Base-by-base conservation (phyloP, 2,888 invertebrate genomes). In the Cinara cedri region DNA sequence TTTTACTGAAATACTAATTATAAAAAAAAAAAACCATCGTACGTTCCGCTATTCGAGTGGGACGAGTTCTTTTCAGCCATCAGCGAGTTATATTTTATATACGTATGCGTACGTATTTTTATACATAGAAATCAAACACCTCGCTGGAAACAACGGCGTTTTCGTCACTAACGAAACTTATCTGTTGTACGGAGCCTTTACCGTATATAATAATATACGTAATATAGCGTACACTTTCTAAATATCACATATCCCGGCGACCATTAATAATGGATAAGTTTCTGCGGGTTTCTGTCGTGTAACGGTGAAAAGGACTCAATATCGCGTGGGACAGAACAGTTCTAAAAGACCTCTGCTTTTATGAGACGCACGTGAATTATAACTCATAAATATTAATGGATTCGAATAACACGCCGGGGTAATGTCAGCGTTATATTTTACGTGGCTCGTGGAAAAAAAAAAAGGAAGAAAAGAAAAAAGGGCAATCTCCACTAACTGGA, bases 371-470 rank as follows among this genome's bases (percentile, higher is more conserved):
- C 68, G 78, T 78, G 70, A 78, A 78, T 78, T 78, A 78, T 70
- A 78, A 70, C 68, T 68, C 78, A 78, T 78, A 78, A 78, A 78
- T 78, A 78, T 78, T 78, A 78, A 78, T 78, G 60, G 70, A 54
- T 51, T 42, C 78, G 68, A 62, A 78, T 78, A 60, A 62, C 60
- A 62, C 78, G 42, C 57, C 16, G 70, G 49, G 42, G 60, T 57
- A 68, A 68, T 68, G 57, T 57, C 66, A 49, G 24, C 66, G 66
- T 76, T 76, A 76, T 68, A 68, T 65, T 76, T 66, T 76, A 55
- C 75, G 75, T 65, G 54, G 54, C 42, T 13, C 16, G 46, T 10
- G 54, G 14, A 42, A 19, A 46, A 46, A 54, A 44, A 51, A 8
- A 44, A 54, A 63, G 11, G 54, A n/a, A 63, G 19, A 55, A 19